phyloP scores from a whole-genome alignment of 2,797 vertebrate genomes.

The Carcharodon carcharias region DNA sequence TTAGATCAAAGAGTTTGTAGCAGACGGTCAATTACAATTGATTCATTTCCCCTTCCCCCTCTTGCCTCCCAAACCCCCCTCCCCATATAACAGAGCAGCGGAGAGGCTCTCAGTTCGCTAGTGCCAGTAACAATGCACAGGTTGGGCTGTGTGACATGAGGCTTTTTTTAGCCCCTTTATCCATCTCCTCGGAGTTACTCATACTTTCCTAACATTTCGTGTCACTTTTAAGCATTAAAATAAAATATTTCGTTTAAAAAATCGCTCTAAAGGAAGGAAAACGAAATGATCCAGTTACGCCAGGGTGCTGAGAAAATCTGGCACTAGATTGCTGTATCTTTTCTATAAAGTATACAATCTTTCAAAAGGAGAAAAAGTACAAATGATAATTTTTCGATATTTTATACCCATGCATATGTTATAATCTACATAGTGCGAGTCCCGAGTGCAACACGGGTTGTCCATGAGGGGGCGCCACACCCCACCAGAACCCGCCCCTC shows the following conservation, averaged over 20 bases:
- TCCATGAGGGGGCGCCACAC: conserved; percentile 9
- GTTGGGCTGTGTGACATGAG: neutral
- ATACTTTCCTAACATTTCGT: neutral
- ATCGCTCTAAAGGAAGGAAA: neutral
- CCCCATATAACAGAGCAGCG: neutral
- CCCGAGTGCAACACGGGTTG: neutral
- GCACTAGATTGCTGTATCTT: neutral
- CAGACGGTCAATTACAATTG: neutral
- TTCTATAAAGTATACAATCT: neutral
- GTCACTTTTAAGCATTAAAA: no score
- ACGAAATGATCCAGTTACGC: neutral
- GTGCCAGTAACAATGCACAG: neutral
- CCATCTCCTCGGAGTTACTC: neutral
- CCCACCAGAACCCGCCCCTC: neutral
- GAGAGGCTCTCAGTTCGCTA: neutral
- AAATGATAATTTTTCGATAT: neutral
- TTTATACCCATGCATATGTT: neutral
- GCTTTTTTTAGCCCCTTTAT: neutral
- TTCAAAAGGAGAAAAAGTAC: neutral
- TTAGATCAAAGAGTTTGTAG: conserved; percentile 11
- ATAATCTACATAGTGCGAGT: neutral
- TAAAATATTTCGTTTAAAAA: neutral
- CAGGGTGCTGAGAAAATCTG: neutral
- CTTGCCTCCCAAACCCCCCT: neutral
- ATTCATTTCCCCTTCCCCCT: neutral